phyloP scores from a whole-genome alignment of 1,140 invertebrate genomes.

The Mesaphorura yosii region DNA sequence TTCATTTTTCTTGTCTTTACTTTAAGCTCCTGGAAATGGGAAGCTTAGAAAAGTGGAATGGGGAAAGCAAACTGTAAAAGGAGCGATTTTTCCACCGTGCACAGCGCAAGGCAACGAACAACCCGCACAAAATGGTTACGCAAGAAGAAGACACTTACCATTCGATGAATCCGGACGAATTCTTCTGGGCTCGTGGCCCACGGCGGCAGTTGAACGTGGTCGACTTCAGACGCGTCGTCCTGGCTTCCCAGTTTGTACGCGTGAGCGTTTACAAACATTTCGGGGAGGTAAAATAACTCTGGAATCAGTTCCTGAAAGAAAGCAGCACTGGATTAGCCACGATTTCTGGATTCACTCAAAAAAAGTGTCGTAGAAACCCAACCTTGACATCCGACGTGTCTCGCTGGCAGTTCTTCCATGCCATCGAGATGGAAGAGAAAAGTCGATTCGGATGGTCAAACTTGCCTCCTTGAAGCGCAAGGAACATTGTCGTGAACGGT shows the following conservation, averaged over 20 bases:
- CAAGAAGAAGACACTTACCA: constrained; percentile 54
- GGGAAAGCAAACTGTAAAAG: constrained; percentile 5
- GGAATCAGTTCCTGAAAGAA: constrained; percentile 78
- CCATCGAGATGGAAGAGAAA: constrained; percentile 82
- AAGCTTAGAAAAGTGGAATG: constrained; percentile 30
- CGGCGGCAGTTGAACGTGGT: constrained; percentile 80
- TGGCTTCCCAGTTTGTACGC: constrained; percentile 74
- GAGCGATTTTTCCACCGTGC: not conserved
- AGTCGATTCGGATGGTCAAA: constrained; percentile 96
- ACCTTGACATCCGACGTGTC: constrained; percentile 98
- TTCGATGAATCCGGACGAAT: constrained; percentile 92
- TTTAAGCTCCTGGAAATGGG: too few species aligned
- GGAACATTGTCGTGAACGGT: constrained; percentile 96
- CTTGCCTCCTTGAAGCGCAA: constrained; percentile 95
- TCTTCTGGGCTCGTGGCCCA: constrained; percentile 96
- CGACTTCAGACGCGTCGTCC: constrained; percentile 62
- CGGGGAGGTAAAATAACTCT: constrained; percentile 97
- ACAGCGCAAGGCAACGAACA: too few species aligned
- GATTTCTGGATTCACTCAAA: not conserved
- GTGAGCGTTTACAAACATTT: constrained; percentile 92
- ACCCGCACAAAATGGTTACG: too few species aligned
- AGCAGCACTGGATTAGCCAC: constrained; percentile 9
- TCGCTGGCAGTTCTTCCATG: constrained; percentile 97
- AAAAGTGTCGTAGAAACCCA: constrained; percentile 17
- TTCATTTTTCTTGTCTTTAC: too few species aligned